Evolutionary conservation across 1,140 invertebrate species (phyloP).

Genomic region (Liolophura sinensis): DNA sequence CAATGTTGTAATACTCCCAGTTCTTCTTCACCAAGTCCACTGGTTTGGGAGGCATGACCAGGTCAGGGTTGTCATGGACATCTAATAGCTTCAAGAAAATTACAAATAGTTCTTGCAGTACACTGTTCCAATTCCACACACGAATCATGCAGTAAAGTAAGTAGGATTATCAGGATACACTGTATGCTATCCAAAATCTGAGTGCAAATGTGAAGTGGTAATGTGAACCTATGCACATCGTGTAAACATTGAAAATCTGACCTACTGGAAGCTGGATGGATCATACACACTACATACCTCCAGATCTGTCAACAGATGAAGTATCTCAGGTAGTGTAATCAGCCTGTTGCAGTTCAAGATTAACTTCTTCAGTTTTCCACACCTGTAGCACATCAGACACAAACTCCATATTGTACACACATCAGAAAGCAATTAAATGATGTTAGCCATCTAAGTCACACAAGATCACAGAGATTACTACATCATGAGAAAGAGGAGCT

Average conservation of each 20-base stretch:
- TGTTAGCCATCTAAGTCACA: background rate
- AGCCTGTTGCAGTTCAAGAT: constrained; percentile 91
- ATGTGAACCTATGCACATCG: too few relatives aligned
- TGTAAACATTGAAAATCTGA: too few relatives aligned
- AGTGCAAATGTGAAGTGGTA: too few relatives aligned
- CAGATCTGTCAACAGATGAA: constrained; percentile 89
- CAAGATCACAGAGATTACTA: background rate
- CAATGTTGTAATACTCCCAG: constrained; percentile 97
- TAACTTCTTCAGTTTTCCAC: constrained; percentile 92
- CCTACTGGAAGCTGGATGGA: too few relatives aligned
- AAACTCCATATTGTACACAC: constrained; percentile 7
- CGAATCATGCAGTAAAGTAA: too few relatives aligned
- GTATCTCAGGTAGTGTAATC: constrained; percentile 96
- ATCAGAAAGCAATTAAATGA: constrained; percentile 5
- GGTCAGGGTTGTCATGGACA: constrained; percentile 90
- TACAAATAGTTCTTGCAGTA: background rate
- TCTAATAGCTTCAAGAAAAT: constrained; percentile 71
- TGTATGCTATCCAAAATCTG: too few relatives aligned
- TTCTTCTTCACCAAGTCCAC: constrained; percentile 66
- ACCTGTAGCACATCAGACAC: constrained; percentile 66
- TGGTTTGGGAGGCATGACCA: constrained; percentile 98
- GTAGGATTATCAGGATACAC: too few relatives aligned
- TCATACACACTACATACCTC: constrained; percentile 63
- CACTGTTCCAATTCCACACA: too few relatives aligned
- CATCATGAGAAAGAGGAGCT: background rate